Base-by-base conservation (phyloP, 2,113 vertebrate species). In the Dolichotis patagonum region DNA sequence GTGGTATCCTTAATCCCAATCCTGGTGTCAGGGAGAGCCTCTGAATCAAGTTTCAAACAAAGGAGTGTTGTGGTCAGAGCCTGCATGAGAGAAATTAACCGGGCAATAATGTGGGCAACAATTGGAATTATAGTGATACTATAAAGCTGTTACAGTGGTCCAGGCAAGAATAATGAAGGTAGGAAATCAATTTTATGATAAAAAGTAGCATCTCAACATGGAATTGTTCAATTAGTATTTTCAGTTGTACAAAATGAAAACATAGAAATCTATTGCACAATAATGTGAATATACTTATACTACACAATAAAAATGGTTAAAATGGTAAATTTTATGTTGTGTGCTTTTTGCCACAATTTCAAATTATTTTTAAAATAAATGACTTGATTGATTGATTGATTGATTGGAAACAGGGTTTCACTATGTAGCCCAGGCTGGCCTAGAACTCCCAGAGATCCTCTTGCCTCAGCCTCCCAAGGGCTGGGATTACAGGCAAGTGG, bases 141-240 rank as follows among this genome's bases (percentile, higher is more conserved):
- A 81, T 35, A 84, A 94, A 96, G 52, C 54, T 90, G 19, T 65
- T 89, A 90, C 19, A 80, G 83, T 43, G 46, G 81, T 87, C 35
- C 35, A 90, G 69, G 63, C 49, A 96, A 87, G 71, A 95, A 94
- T 84, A 83, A 94, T 35, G 81, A 82, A 92, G 49, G 81, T 43
- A 73, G 43, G 60, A 95, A 83, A 71, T 86, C 49, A 56, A 28
- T 49, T 77, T 90, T 86, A 58, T 90, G 81, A 87, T 90, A 92
- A 97, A 94, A 86, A 24, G 65, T 58, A 94, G 56, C 58, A 83
- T 92, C 92, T 81, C 58, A 96, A 83, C 43, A 52, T 87, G 17
- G 46, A 95, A 22, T 90, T 77, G 19, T 91, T 92, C 35, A 82
- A 54, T 43, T 60, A 67, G 19, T 84, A 86, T 77, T 83, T 93